Base-by-base conservation (phyloP, 2,113 vertebrate genomes). In the Charina bottae region DNA sequence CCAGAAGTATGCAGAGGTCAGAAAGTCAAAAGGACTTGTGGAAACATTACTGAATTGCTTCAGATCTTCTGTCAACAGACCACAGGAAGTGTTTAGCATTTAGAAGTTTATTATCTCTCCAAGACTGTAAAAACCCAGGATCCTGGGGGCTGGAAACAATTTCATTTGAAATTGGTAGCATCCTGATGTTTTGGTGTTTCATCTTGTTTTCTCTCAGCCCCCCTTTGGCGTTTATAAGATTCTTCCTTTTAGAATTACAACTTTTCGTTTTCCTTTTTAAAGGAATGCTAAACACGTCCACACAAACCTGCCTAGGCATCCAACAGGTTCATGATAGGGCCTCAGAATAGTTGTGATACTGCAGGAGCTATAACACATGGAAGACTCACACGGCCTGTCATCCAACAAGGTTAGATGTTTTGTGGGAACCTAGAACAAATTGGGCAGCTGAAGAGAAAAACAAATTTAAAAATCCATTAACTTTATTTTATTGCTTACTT, bases 41-140 rank as follows among this genome's bases (percentile, higher is more conserved):
- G 92, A 95, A 94, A 68, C 88, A 68, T 92, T 37, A 37, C 91
- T 68, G 93, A 94, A 92, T 94, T 90, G 83, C 93, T 96, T 94
- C 93, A 93, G 93, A 94, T 94, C 93, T 78, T 92, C 2, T 94
- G 94, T 92, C 93, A 96, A 78, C 90, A 93, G 21, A 93, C 7
- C 0, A 0, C 64, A 92, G 87, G 87, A 56, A 28, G 89, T 93
- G 28, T 94, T 96, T 56, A 90, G 83, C 83, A 26, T 86, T 93
- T 89, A 91, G 91, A 94, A 89, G 95, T 95, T 96, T 96, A 95
- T 92, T 95, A 90, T 68, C 86, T 91, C 62, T 6, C 85, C 49
- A 83, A 93, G 93, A 93, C 37, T 83, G 92, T 90, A 88, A 92
- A 84, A 62, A 72, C 24, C 6, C 46, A 90, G 93, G 85, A 62